phyloP scores from a whole-genome alignment of 2,113 vertebrate genomes.

The Glaucidium brasilianum region DNA sequence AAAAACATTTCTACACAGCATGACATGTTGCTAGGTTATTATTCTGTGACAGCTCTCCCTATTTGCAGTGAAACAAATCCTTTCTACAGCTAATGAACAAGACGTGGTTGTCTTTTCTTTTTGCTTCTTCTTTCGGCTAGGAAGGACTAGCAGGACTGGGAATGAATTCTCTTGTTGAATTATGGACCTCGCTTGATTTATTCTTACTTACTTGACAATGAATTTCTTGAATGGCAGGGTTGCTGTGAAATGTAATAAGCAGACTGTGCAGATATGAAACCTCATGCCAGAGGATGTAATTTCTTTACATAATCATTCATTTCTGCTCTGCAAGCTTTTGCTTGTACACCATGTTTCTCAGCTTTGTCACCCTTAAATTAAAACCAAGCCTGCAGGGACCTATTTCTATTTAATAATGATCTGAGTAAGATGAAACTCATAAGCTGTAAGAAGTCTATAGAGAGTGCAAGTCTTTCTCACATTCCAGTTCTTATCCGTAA shows the following conservation, averaged over 20 bases:
- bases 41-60: neutral
- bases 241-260: neutral
- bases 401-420: neutral
- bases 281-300: neutral
- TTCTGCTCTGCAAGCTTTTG: neutral
- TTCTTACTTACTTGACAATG: neutral
- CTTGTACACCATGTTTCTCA: neutral
- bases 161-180: neutral
- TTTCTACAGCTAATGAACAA: neutral
- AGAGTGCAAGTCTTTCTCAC: neutral
- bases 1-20: neutral
- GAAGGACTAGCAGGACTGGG: neutral
- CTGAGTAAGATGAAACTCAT: neutral
- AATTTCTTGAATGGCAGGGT: neutral
- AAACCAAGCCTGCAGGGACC: conserved; percentile 2
- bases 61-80: neutral
- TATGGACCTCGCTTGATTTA: neutral
- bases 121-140: neutral
- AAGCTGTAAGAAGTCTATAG: neutral
- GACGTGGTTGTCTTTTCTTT: neutral
- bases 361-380: conserved; percentile 6
- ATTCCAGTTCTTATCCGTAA: neutral
- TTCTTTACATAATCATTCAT: neutral
- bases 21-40: neutral
- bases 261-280: neutral